phyloP scores from a whole-genome alignment of 2,113 vertebrate species.

The Hemibagrus wyckioides region DNA sequence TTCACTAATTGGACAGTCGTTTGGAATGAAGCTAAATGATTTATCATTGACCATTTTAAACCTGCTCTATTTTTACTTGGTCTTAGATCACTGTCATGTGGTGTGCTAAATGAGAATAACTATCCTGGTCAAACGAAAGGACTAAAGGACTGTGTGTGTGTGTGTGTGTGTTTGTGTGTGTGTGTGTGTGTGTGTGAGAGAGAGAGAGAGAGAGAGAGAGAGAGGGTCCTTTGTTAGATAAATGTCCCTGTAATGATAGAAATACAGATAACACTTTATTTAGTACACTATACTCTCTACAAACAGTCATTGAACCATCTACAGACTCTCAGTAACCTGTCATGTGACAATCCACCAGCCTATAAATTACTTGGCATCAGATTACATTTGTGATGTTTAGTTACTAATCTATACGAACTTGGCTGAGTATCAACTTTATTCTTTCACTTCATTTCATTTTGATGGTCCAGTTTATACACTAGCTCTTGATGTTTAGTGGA shows the following conservation, averaged over 20 bases:
- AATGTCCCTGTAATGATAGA: not conserved
- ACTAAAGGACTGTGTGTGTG: constrained; percentile 17
- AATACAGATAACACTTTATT: not conserved
- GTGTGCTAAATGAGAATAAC: constrained; percentile 33
- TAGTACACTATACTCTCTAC: not conserved
- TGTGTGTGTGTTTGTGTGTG: not conserved
- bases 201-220: no score
- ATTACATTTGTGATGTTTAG: not conserved
- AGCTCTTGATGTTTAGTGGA: not conserved
- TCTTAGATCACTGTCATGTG: constrained; percentile 32
- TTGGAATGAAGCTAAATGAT: constrained; percentile 30
- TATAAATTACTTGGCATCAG: not conserved
- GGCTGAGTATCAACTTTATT: not conserved
- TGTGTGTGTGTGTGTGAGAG: no score
- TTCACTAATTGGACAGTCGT: constrained; percentile 35
- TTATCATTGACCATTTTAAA: constrained; percentile 45
- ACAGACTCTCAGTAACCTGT: not conserved
- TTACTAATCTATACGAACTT: not conserved
- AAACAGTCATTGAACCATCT: not conserved
- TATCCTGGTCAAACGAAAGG: constrained; percentile 1
- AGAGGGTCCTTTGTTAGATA: not conserved
- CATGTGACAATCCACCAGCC: not conserved
- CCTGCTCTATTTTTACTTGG: constrained; percentile 38
- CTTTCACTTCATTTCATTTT: not conserved
- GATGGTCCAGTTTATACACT: not conserved